Evolutionary conservation across 2,797 vertebrate species (phyloP), one percentile per base, ranked within the genome.

Genomic region (Epinephelus malabaricus): DNA sequence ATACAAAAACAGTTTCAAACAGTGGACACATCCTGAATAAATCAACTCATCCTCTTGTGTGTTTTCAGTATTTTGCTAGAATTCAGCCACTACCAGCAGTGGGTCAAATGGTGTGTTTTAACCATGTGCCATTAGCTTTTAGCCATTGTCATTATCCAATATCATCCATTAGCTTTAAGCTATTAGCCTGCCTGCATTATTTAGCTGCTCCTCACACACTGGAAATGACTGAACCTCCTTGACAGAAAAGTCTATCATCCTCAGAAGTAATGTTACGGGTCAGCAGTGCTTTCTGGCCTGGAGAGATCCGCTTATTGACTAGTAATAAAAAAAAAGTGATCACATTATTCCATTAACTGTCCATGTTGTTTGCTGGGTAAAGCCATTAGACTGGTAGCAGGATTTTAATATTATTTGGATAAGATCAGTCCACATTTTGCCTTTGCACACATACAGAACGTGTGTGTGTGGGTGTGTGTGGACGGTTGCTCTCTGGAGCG

Each of bases 101-200:
- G 65, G 21, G 13, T 73, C 55, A 83, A 67, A 25, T 40, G 78
- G 15, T 73, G 34, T 56, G 6, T 15, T 69, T 86, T 81, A 84
- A 79, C 78, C 75, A 47, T 58, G 49, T 73, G 38, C 83, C 69
- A 85, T 92, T 88, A 83, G 82, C 86, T 82, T 58, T 73, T 73
- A 71, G 76, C 60, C 53, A 23, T 54, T 76, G 58, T 82, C 46
- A 77, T 86, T 64, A 58, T 73, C 82, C 55, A 69, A 15, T 64
- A 64, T 66, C 58, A 75, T 77, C 87, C 88, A 91, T 89, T 90
- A 86, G 74, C 72, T 77, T 60, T 51, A 49, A 71, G 81, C 81
- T 86, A 76, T 89, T 85, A 89, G 58, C 55, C 81, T 65, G 61
- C 50, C 72, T 94, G 89, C 92, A 93, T 92, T 91, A 92, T 94